These are phyloP conservation scores for Pectinophora gossypiella DNA, from an alignment of 1,140 invertebrate genomes.

Conservation along the genomic window DNA sequence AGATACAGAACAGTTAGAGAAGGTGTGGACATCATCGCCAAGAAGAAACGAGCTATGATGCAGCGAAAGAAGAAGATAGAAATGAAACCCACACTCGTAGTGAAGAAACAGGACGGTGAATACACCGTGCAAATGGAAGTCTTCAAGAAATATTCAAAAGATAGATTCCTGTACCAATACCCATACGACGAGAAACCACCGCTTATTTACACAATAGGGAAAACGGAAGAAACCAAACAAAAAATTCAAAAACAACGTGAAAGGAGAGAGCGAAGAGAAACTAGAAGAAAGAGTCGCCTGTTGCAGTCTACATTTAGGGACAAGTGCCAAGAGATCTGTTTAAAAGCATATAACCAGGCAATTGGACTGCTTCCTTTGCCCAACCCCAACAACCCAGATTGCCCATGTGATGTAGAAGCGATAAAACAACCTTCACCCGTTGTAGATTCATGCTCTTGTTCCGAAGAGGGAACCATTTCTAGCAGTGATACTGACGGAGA, in stretches of 20 bases:
- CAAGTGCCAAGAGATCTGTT: constrained; percentile 63
- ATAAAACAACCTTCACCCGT: constrained; percentile 21
- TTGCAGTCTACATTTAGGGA: constrained; percentile 61
- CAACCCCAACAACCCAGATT: constrained; percentile 53
- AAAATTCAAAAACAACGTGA: constrained; percentile 52
- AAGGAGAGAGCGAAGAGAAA: constrained; percentile 53
- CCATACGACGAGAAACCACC: constrained; percentile 66
- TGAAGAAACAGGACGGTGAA: constrained; percentile 59
- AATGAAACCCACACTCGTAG: constrained; percentile 56
- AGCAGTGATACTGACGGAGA: constrained; percentile 60
- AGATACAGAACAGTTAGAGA: constrained; percentile 51
- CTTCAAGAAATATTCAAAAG: constrained; percentile 65
- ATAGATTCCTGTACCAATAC: constrained; percentile 54
- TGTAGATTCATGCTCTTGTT: constrained; percentile 63
- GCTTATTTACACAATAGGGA: constrained; percentile 58
- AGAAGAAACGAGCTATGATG: constrained; percentile 62
- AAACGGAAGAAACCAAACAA: constrained; percentile 54
- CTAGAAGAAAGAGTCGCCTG: constrained; percentile 52
- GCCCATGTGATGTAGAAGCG: constrained; percentile 46
- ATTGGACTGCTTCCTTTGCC: constrained; percentile 55
- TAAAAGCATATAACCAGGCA: constrained; percentile 66
- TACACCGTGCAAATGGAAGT: constrained; percentile 67
- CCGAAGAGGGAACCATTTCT: constrained; percentile 44
- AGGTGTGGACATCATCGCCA: constrained; percentile 50
- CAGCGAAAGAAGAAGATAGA: constrained; percentile 61